These are phyloP conservation scores for Meloidogyne exigua DNA, from an alignment of 1,140 invertebrate genomes.

Conservation along the genomic window DNA sequence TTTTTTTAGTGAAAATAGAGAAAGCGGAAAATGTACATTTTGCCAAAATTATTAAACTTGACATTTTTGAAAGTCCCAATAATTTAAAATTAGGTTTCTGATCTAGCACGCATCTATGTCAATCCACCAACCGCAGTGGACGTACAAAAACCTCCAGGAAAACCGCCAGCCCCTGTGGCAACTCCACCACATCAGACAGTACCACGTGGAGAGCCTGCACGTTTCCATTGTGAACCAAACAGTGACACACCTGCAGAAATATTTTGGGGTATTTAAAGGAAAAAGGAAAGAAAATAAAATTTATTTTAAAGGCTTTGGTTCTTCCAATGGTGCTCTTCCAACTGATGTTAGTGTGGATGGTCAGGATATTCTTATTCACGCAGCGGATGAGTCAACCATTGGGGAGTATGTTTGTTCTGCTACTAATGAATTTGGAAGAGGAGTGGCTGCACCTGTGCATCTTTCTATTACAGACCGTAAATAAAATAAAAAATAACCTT, in stretches of 20 bases:
- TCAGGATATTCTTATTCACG: constrained; percentile 54
- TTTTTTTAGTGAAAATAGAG: not conserved
- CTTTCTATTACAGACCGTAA: constrained; percentile 56
- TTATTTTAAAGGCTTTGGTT: constrained; percentile 31
- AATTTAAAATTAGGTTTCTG: constrained; percentile 24
- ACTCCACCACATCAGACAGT: constrained; percentile 59
- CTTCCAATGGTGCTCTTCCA: constrained; percentile 48
- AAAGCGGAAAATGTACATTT: no score
- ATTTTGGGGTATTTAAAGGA: constrained; percentile 42
- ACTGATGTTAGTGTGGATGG: constrained; percentile 51
- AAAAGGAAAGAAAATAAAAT: not conserved
- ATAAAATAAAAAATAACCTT: not conserved
- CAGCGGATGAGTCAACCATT: constrained; percentile 45
- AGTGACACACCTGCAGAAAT: constrained; percentile 56
- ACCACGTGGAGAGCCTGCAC: constrained; percentile 54
- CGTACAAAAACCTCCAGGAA: constrained; percentile 27
- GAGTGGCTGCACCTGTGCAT: constrained; percentile 54
- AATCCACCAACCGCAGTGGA: constrained; percentile 20
- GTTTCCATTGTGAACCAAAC: constrained; percentile 55
- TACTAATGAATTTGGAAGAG: constrained; percentile 57
- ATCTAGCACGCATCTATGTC: constrained; percentile 33
- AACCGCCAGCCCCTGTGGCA: constrained; percentile 56
- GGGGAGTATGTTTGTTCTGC: constrained; percentile 61
- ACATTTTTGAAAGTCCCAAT: no score
- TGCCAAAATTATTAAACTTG: not conserved